phyloP scores from a whole-genome alignment of 2,797 vertebrate species.

The Hydrocynus forskahlii region DNA sequence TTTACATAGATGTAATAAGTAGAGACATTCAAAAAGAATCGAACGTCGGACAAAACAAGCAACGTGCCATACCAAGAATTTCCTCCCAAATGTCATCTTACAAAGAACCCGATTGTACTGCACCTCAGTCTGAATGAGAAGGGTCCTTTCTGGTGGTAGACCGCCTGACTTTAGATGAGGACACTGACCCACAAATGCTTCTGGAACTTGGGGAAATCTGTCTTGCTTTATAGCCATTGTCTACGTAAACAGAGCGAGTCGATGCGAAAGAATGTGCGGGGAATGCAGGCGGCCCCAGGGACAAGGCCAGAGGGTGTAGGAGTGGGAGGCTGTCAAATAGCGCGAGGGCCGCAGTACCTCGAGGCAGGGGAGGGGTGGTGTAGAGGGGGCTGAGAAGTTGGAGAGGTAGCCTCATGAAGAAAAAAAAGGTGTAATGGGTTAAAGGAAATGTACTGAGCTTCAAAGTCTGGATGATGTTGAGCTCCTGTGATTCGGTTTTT shows the following conservation, averaged over 20 bases:
- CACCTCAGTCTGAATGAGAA: constrained; percentile 48
- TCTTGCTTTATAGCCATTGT: constrained; percentile 51
- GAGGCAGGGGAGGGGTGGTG: constrained; percentile 42
- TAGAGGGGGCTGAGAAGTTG: constrained; percentile 22
- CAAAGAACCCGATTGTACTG: constrained; percentile 46
- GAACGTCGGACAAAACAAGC: not conserved
- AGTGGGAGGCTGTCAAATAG: constrained; percentile 59
- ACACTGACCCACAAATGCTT: constrained; percentile 36
- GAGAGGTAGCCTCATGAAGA: constrained; percentile 49
- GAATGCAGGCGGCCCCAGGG: constrained; percentile 69
- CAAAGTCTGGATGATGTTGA: constrained; percentile 29
- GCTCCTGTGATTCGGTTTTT: constrained; percentile 21
- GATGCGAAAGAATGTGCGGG: constrained; percentile 75
- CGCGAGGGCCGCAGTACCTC: constrained; percentile 46
- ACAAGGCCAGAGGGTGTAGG: constrained; percentile 61
- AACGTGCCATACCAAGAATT: constrained; percentile 5
- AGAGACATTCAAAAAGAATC: constrained; percentile 1
- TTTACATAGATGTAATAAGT: not conserved
- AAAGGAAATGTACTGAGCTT: constrained; percentile 60
- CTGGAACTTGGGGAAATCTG: constrained; percentile 9
- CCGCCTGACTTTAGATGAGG: constrained; percentile 53
- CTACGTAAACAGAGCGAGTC: constrained; percentile 79
- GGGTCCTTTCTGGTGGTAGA: constrained; percentile 35
- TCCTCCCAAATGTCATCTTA: constrained; percentile 29
- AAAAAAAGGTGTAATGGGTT: constrained; percentile 56